Base-by-base conservation (phyloP, 2,113 vertebrate genomes). In the Acanthochromis polyacanthus region DNA sequence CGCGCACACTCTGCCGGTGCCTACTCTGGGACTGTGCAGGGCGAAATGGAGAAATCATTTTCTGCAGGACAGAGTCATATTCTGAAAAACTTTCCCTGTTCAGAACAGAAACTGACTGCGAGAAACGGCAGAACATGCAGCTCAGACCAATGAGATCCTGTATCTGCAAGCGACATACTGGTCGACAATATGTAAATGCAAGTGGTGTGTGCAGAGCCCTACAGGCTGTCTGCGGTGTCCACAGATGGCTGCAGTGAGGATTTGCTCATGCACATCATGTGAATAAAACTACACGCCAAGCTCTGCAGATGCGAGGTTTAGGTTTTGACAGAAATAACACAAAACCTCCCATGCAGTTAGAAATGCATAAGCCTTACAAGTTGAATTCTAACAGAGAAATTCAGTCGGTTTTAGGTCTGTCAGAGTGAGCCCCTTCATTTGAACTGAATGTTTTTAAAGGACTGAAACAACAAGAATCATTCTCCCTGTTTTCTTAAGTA, bases 241-340 rank as follows among this genome's bases (percentile, higher is more conserved):
- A 58, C 91, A 91, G 88, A 91, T 89, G 90, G 91, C 81, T 81
- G 81, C 86, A 78, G 79, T 67, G 84, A 88, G 65, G 71, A 14
- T 88, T 83, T 62, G 74, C 57, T 86, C 73, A 87, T 77, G 83
- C 74, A 73, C 83, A 78, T 81, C 56, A 59, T 86, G 75, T 83
- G 75, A 81, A 59, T 67, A 11, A 74, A 85, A 53, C 20, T 12
- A 40, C 80, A 86, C 48, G 68, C 61, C 67, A 55, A 73, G 62
- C 65, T 58, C 40, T 80, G 80, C 89, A 83, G 90, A 85, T 88
- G 85, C 64, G 40, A 71, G 65, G 43, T 61, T 70, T 22, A 11
- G 25, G 48, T 19, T 73, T 32, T 28, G 46, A 67, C 43, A 51
- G 43, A 75, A 73, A 58, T 45, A 64, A 19, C 1, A 25, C 25